phyloP scores from a whole-genome alignment of 2,113 vertebrate species.

The Rhinopithecus roxellana region DNA sequence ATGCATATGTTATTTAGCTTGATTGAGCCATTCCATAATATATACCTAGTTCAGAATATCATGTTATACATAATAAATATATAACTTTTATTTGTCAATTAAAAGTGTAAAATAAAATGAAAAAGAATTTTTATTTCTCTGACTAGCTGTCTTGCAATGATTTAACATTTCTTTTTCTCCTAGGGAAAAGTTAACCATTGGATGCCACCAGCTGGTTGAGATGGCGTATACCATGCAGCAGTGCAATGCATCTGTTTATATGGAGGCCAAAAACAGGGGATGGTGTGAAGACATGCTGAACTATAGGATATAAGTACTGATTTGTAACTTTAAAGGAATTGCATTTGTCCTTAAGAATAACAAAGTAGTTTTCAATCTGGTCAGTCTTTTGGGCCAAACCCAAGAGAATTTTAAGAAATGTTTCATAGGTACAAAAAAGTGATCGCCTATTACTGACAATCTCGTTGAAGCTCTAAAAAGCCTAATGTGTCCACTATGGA shows the following conservation, averaged over 20 bases:
- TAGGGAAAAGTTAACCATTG: slow-evolving; percentile 89
- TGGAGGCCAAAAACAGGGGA: slow-evolving; percentile 75
- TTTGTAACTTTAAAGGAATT: background rate
- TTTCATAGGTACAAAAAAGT: slow-evolving; percentile 11
- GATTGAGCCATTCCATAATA: background rate
- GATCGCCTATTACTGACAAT: slow-evolving; percentile 17
- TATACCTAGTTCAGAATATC: background rate
- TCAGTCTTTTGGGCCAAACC: slow-evolving; percentile 28
- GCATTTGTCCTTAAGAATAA: background rate
- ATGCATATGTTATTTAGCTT: background rate
- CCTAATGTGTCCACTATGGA: background rate
- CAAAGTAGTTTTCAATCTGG: slow-evolving; percentile 22
- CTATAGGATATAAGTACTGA: background rate
- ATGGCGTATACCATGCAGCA: slow-evolving; percentile 86
- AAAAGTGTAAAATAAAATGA: background rate
- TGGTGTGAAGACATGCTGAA: slow-evolving; percentile 71
- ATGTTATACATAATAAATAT: background rate
- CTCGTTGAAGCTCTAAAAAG: slow-evolving; percentile 20
- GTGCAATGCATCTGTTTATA: slow-evolving; percentile 77
- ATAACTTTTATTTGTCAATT: background rate
- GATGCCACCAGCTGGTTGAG: slow-evolving; percentile 88
- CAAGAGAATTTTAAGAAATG: slow-evolving; percentile 15
- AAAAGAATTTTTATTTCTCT: background rate
- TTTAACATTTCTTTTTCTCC: slow-evolving; percentile 23
- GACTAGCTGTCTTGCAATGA: background rate